Conservation (phyloP, 2,113 vertebrate species). For the Microcebus lehilahytsara region DNA sequence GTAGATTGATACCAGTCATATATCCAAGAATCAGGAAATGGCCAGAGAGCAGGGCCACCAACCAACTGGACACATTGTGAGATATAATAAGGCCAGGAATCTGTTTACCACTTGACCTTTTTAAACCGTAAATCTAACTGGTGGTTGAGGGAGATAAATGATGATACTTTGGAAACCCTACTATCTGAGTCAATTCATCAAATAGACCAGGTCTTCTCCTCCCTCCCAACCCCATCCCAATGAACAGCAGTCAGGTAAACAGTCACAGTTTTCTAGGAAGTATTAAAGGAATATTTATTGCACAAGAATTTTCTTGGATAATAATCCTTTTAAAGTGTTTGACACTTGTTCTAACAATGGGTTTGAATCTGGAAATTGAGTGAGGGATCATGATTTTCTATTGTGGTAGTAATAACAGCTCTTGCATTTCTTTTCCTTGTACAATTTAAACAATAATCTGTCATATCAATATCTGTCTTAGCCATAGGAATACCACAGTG, state of each 20-base stretch:
- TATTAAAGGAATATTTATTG: not conserved
- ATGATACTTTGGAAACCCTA: not conserved
- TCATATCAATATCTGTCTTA: not conserved
- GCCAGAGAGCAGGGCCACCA: not conserved
- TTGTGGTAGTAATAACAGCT: no score
- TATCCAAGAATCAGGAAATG: not conserved
- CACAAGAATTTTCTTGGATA: not conserved
- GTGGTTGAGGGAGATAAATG: fast-evolving
- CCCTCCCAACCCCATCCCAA: no score
- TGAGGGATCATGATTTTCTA: not conserved
- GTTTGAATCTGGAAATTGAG: not conserved
- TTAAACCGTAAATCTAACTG: not conserved
- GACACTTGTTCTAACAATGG: not conserved
- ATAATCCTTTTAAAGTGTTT: not conserved
- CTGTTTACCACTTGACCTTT: not conserved
- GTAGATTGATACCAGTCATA: not conserved
- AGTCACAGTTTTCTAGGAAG: not conserved
- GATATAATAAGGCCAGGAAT: not conserved
- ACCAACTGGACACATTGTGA: not conserved
- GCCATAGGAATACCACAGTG: fast-evolving
- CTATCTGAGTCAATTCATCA: not conserved
- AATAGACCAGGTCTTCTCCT: not conserved
- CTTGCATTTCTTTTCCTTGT: not conserved
- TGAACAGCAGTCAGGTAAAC: not conserved
- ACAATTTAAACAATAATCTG: not conserved